Percentiles rank a stretch among this genome's conserved stretches.
These are phyloP conservation scores for Scaptomyza hsui DNA, from an alignment of 1,140 invertebrate species.

Conservation along the genomic window DNA sequence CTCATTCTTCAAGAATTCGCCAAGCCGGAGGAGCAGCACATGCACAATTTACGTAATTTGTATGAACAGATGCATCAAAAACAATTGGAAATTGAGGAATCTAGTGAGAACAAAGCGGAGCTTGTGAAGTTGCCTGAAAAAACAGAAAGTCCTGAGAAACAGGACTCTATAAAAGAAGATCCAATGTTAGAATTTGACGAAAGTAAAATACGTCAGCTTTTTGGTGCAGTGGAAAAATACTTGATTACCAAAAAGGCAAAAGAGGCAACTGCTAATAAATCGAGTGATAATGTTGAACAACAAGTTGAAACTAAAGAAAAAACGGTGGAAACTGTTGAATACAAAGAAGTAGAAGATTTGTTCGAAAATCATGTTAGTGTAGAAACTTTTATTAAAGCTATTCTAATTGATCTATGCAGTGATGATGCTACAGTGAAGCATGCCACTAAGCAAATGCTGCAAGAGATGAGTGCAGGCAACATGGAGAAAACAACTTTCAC, in stretches of 20 bases:
- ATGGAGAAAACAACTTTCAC: background rate
- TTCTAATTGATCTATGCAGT: slow-evolving; percentile 10
- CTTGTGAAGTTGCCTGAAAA: too few relatives aligned
- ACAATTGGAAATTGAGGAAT: background rate
- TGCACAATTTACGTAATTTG: background rate
- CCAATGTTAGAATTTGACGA: too few relatives aligned
- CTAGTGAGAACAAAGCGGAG: too few relatives aligned
- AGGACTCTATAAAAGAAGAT: too few relatives aligned
- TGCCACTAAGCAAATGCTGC: background rate
- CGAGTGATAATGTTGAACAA: background rate
- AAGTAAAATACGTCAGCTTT: background rate
- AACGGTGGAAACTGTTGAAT: background rate
- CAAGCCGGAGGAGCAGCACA: background rate
- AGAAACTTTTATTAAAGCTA: background rate
- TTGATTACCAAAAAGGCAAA: background rate
- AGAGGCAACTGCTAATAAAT: background rate
- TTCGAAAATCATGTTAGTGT: background rate
- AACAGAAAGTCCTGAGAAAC: too few relatives aligned
- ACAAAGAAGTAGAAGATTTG: background rate
- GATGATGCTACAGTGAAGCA: background rate
- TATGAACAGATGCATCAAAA: background rate
- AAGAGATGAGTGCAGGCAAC: background rate
- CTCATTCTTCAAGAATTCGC: slow-evolving; percentile 25
- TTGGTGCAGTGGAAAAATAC: background rate
- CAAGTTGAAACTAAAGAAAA: background rate